A percentile compares a stretch with the other conserved stretches of the same genome.
Evolutionary conservation across 2,797 vertebrate genomes (phyloP).

Genomic region (Xyrichtys novacula): DNA sequence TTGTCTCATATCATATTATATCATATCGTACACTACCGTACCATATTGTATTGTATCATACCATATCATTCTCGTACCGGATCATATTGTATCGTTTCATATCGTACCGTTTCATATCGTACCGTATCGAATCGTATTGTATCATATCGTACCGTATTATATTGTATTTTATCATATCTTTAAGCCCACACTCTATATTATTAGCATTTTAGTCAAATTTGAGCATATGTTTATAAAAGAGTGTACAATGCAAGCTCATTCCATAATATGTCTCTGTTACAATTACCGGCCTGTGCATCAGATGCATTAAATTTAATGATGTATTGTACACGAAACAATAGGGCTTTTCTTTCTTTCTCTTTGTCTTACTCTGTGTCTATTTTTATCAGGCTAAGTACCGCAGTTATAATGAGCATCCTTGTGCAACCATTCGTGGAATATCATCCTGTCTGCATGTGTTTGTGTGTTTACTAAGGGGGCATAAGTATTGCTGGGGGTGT

Average conservation of each 20-base stretch:
- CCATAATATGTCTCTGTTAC: background rate
- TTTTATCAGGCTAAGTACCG: background rate
- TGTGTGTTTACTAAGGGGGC: conserved; percentile 11
- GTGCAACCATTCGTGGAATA: background rate
- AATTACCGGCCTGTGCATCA: background rate
- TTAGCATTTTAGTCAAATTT: background rate
- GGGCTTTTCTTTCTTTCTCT: background rate
- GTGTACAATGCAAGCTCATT: background rate
- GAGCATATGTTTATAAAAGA: background rate
- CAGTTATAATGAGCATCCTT: background rate
- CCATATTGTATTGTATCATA: too few relatives aligned
- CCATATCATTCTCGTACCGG: too few relatives aligned
- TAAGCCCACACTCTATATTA: too few relatives aligned
- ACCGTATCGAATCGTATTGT: too few relatives aligned
- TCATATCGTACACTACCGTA: too few relatives aligned
- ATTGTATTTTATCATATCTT: too few relatives aligned
- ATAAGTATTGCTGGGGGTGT: conserved; percentile 30
- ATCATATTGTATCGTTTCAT: too few relatives aligned
- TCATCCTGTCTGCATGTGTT: background rate
- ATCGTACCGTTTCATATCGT: too few relatives aligned
- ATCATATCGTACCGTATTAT: too few relatives aligned
- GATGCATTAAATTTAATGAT: background rate
- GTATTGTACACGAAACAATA: background rate
- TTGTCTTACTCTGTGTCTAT: background rate
- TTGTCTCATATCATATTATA: too few relatives aligned